Percentiles rank a stretch among this genome's conserved stretches.
These are phyloP conservation scores for Galeopterus variegatus DNA, from an alignment of 2,113 vertebrate species.

Conservation along the genomic window DNA sequence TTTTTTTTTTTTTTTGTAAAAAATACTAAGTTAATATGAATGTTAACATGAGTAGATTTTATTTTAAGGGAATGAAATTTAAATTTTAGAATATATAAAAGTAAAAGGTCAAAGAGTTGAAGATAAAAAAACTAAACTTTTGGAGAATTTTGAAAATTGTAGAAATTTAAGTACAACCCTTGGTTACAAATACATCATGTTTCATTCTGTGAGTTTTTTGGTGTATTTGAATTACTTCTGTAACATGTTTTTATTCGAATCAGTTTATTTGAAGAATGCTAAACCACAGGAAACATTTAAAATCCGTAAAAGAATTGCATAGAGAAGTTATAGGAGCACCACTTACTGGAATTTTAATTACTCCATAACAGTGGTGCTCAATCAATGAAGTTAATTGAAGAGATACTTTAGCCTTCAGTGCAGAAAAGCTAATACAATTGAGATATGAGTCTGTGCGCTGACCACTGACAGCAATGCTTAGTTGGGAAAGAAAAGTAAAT, in stretches of 20 bases:
- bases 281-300: conserved; percentile 51
- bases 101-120: not conserved
- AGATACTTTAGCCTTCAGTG: not conserved
- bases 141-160: conserved; percentile 31
- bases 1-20: conserved; percentile 3
- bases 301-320: conserved; percentile 25
- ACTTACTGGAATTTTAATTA: conserved; percentile 59
- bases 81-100: conserved; percentile 41
- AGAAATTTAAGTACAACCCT: not conserved
- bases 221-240: conserved; percentile 42
- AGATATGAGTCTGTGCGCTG: conserved; percentile 22
- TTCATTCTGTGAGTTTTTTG: conserved; percentile 62
- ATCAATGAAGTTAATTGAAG: conserved; percentile 49
- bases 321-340: conserved; percentile 8
- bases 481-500: conserved; percentile 65
- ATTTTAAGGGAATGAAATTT: conserved; percentile 39
- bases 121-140: conserved; percentile 41
- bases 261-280: conserved; percentile 38
- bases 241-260: conserved; percentile 56
- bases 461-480: not conserved
- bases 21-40: not conserved
- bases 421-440: not conserved
- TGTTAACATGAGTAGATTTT: conserved; percentile 39
- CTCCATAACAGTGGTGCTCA: not conserved
- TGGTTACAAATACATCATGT: not conserved